phyloP scores from a whole-genome alignment of 2,888 invertebrate species.

The Ceratothoa steindachneri region DNA sequence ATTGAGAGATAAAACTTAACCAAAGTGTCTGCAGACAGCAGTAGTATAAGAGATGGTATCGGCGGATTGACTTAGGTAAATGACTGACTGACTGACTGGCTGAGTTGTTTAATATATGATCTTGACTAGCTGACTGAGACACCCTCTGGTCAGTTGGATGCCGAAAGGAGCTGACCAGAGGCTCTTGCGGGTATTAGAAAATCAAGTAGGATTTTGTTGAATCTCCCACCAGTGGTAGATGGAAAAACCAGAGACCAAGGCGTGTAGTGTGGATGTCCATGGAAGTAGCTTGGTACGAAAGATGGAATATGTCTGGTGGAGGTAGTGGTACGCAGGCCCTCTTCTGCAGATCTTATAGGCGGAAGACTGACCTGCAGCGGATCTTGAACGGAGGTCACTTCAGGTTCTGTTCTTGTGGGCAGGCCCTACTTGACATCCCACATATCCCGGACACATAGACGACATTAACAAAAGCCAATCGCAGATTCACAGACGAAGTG shows the following conservation, averaged over 20 bases:
- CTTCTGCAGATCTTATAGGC: not conserved
- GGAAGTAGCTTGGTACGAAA: not conserved
- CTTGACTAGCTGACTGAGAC: not conserved
- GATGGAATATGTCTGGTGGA: not conserved
- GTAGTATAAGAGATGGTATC: not conserved
- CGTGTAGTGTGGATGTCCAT: not conserved
- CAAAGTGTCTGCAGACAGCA: constrained; percentile 6
- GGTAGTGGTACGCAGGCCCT: constrained; percentile 6
- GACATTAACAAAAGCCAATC: not conserved
- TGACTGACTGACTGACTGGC: constrained; percentile 13
- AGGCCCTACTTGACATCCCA: not conserved
- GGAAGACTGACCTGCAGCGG: constrained; percentile 9
- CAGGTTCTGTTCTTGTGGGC: constrained; percentile 4
- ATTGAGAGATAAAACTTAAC: constrained; percentile 12
- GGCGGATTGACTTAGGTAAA: not conserved
- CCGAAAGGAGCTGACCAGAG: not conserved
- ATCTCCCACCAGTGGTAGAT: not conserved
- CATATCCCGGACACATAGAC: not conserved
- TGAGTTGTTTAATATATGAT: not conserved
- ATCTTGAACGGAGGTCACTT: constrained; percentile 9
- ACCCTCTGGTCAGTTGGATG: not conserved
- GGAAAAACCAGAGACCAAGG: not conserved
- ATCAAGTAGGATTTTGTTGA: not conserved
- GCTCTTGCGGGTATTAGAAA: not conserved
- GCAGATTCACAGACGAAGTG: not conserved